Percentiles rank a stretch among this genome's conserved stretches.
Evolutionary conservation across 2,113 vertebrate genomes (phyloP).

Genomic region (Oncorhynchus gorbuscha): DNA sequence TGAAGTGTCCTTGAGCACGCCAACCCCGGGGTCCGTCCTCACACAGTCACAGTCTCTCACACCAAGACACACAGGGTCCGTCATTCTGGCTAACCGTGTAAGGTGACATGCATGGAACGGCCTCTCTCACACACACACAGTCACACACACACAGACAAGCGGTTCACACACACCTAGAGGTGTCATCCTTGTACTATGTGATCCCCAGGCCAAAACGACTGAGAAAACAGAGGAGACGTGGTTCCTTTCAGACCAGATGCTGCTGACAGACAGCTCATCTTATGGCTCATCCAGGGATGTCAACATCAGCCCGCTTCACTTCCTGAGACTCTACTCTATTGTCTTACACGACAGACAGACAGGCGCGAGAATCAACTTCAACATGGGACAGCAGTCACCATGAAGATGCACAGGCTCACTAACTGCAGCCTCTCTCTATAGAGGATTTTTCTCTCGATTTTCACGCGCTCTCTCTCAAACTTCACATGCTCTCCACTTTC

Average conservation of each 20-base stretch:
- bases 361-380: background rate
- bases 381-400: background rate
- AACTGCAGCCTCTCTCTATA: too few species aligned
- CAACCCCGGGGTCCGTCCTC: background rate
- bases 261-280: conserved; percentile 47
- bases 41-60: conserved; percentile 6
- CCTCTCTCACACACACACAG: too few species aligned
- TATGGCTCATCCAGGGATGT: conserved; percentile 37
- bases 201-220: conserved; percentile 56
- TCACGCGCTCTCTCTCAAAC: too few species aligned
- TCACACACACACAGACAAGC: conserved; percentile 13
- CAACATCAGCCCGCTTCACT: too few species aligned
- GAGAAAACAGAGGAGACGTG: conserved; percentile 52
- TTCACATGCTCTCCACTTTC: too few species aligned
- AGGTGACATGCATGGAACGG: too few species aligned
- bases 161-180: conserved; percentile 7
- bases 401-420: too few species aligned
- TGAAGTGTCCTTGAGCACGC: conserved; percentile 22
- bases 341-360: too few species aligned
- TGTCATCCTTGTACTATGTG: conserved; percentile 41
- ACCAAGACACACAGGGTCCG: conserved; percentile 4
- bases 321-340: too few species aligned
- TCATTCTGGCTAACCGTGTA: too few species aligned
- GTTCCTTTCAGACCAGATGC: conserved; percentile 47
- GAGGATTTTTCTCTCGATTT: too few species aligned